These are phyloP conservation scores for Periphyllus acericola DNA, from an alignment of 2,888 invertebrate genomes.

Conservation along the genomic window DNA sequence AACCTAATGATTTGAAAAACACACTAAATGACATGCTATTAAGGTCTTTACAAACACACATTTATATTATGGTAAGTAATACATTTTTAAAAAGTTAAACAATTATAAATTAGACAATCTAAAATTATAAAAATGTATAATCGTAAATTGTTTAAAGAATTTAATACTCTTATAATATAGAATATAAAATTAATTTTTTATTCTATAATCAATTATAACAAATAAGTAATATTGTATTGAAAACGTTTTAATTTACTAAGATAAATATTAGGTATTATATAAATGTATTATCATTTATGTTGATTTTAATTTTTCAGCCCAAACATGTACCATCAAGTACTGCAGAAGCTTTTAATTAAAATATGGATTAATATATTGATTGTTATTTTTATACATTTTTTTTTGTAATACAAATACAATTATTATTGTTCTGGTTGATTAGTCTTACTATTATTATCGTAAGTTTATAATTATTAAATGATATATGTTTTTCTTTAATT, in stretches of 20 bases:
- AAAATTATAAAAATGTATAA: too few relatives aligned
- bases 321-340: conserved; percentile 28
- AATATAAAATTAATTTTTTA: too few relatives aligned
- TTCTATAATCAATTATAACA: not conserved
- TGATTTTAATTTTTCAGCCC: conserved; percentile 39
- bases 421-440: conserved; percentile 1
- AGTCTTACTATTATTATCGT: not conserved
- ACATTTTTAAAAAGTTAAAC: not conserved
- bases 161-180: too few relatives aligned
- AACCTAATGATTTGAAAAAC: conserved; percentile 48
- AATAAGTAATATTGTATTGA: not conserved
- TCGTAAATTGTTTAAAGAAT: too few relatives aligned
- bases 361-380: not conserved
- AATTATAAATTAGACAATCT: too few relatives aligned
- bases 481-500: conserved; percentile 1
- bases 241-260: too few relatives aligned
- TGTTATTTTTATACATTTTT: not conserved
- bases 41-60: conserved; percentile 74
- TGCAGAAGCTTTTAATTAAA: not conserved
- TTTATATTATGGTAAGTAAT: conserved; percentile 74
- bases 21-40: conserved; percentile 69
- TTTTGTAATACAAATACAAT: not conserved
- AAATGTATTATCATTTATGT: not conserved
- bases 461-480: not conserved
- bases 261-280: too few relatives aligned